A percentile compares a stretch with the other conserved stretches of the same genome.
Conservation (phyloP, 2,113 vertebrate species). For the Regulus satrapa region DNA sequence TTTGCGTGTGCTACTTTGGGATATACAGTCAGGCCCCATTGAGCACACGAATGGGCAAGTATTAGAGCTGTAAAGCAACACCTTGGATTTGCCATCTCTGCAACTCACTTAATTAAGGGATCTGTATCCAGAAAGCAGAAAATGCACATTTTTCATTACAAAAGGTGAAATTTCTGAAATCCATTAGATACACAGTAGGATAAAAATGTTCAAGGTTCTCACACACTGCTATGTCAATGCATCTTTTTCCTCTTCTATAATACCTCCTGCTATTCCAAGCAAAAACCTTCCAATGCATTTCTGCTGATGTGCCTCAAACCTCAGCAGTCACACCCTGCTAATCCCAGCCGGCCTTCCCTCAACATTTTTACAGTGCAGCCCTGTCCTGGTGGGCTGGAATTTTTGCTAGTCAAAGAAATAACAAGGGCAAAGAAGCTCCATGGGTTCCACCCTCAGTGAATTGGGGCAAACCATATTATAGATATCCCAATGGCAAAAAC, state of each 20-base stretch:
- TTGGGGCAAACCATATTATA: background rate
- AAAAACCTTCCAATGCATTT: conserved; percentile 28
- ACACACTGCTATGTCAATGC: conserved; percentile 39
- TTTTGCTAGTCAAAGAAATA: background rate
- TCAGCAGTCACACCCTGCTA: background rate
- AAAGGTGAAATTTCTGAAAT: conserved; percentile 53
- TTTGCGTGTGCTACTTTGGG: conserved; percentile 46
- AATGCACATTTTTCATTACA: conserved; percentile 36
- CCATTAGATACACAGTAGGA: conserved; percentile 56
- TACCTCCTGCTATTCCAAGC: conserved; percentile 26
- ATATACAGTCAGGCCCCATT: conserved; percentile 22
- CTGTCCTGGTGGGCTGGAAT: background rate
- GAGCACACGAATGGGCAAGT: conserved; percentile 15
- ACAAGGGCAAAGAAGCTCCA: background rate
- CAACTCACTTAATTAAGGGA: conserved; percentile 55
- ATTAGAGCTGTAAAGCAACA: conserved; percentile 37
- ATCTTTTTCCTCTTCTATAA: conserved; percentile 14
- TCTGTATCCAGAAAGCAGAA: conserved; percentile 39
- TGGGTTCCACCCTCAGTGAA: background rate
- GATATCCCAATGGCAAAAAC: background rate
- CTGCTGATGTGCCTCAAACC: conserved; percentile 51
- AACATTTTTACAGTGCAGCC: background rate
- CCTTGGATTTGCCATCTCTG: conserved; percentile 52
- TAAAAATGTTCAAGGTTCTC: conserved; percentile 37
- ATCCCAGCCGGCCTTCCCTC: conserved; percentile 17